Evolutionary conservation across 2,797 vertebrate species (phyloP), one percentile per base, ranked within the genome.

Genomic region (Valencia hispanica): DNA sequence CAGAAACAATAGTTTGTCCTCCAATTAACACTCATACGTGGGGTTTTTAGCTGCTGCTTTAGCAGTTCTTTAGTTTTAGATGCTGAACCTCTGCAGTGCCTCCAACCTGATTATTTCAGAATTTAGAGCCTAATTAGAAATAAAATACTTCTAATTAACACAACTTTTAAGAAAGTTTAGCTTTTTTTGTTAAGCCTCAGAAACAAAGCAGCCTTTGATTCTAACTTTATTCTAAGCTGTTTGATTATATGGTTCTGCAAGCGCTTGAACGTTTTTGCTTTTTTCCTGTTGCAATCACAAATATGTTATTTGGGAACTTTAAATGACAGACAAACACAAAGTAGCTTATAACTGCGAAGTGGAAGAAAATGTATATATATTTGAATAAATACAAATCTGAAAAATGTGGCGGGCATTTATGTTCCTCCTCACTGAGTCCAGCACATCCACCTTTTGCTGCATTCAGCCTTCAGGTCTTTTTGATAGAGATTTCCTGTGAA

Each of bases 121-220:
- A 72, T 20, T 79, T 53, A 68, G 27, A 69, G 30, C 57, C 48
- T 73, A 70, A 80, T 77, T 73, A 73, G 53, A 72, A 27, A 22
- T 48, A n/a, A 77, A 39, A 1, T 5, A 9, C 63, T 81, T 48
- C 27, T 39, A 82, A 68, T 72, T 27, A 70, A 66, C n/a, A 30
- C 0, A 47, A 36, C 17, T 20, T 73, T 25, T 27, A 43, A n/a
- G 9, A n/a, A 55, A 68, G 22, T 25, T 53, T 55, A 12, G n/a
- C 53, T 55, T 55, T 14, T 11, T n/a, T n/a, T n/a, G n/a, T n/a
- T 63, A 9, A 63, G 8, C 12, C 27, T 59, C 57, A 36, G 2
- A 65, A 65, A 65, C 39, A 41, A 39, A 22, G 9, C 34, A 39
- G 4, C 36, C 20, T 39, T 25, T 66, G 22, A 66, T 41, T 39